A percentile compares a stretch with the other conserved stretches of the same genome.
Conservation (phyloP, 2,113 vertebrate genomes). For the Vombatus ursinus region DNA sequence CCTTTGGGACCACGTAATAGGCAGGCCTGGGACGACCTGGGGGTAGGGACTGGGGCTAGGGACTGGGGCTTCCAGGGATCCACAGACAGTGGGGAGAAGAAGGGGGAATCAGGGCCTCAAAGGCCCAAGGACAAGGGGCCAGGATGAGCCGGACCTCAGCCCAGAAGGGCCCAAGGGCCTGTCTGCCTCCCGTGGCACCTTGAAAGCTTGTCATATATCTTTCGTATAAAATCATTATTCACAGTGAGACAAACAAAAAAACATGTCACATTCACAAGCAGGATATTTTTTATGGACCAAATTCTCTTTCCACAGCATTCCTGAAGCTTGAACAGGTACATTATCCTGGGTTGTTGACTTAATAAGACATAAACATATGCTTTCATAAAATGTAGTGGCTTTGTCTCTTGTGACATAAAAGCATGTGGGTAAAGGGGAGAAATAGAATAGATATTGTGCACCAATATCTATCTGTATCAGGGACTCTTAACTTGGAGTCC, state of each 20-base stretch:
- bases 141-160: too few species aligned
- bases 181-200: too few species aligned
- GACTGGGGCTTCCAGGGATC: too few species aligned
- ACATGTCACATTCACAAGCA: background rate
- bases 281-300: slow-evolving; percentile 22
- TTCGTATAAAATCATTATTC: slow-evolving; percentile 25
- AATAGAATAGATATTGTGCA: background rate
- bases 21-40: too few species aligned
- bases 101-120: too few species aligned
- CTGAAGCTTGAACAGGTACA: slow-evolving; percentile 21
- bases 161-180: too few species aligned
- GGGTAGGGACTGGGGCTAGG: too few species aligned
- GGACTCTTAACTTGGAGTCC: background rate
- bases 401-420: background rate
- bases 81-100: too few species aligned
- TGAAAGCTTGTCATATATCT: too few species aligned
- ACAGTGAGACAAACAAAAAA: slow-evolving; percentile 25
- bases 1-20: too few species aligned
- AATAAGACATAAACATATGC: background rate
- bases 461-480: background rate
- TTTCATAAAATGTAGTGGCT: background rate
- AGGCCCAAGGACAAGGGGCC: too few species aligned
- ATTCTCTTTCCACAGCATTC: slow-evolving; percentile 3
- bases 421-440: background rate
- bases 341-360: background rate